Base-by-base conservation (phyloP, 1,140 invertebrate genomes). In the Zaprionus davidi region DNA sequence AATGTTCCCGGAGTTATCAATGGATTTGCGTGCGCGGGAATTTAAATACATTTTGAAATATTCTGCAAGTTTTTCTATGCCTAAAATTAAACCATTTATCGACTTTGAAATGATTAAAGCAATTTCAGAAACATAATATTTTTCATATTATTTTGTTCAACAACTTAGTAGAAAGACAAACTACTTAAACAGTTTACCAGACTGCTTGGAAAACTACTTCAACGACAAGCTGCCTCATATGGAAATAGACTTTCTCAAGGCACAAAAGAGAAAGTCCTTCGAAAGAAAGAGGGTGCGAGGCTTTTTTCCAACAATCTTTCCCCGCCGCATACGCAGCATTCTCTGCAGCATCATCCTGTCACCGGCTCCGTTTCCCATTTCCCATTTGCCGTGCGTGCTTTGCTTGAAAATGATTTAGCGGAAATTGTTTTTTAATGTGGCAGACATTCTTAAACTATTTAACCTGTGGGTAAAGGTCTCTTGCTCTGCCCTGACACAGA, bases 341-440 rank as follows among this genome's bases (percentile, higher is more conserved):
- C 62, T 55, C 58, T 69, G 36, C 36, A 38, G 41, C 60, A 26
- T 49, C 68, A 55, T 56, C 22, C 38, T 65, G 41, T 31, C 38
- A 20, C 34, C 36, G n/a, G 38, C 46, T 12, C 9, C 44, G 26
- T 31, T 66, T 36, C 24, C 44, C 60, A 60, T 63, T 71, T 76
- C 24, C 44, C 60, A 60, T 63, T 71, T 76, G n/a, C 46, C 57
- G 34, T 51, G 51, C 66, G 41, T 56, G 12, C 63, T 28, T 12
- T 20, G 62, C 67, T 55, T 51, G 62, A 82, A 81, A 90, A 76
- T 84, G 85, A 76, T 85, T 88, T 84, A 44, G 66, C 85, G 85
- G 85, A 88, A 88, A 88, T 88, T 88, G 85, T 85, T 88, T 88
- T 90, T 90, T 88, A 88, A 88, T 85, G 85, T 76, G 81, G 38